phyloP scores from a whole-genome alignment of 1,140 invertebrate genomes.

The Calliphora vicina region DNA sequence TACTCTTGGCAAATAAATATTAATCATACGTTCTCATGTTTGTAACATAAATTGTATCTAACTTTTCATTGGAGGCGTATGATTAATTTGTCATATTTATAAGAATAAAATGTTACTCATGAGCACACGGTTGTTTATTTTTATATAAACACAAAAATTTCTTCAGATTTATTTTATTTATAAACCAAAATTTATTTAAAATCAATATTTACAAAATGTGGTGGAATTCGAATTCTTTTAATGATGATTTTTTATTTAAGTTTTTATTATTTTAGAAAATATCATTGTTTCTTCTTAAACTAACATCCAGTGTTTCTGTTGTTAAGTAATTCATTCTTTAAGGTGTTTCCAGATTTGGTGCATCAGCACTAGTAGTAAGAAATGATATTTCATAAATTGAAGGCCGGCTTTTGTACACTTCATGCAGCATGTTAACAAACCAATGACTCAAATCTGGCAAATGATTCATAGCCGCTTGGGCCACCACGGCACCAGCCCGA shows the following conservation, averaged over 20 bases:
- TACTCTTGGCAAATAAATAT: background rate
- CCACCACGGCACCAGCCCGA: conserved; percentile 55
- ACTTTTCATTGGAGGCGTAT: background rate
- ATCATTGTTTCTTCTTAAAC: background rate
- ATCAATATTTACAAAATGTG: too few relatives aligned
- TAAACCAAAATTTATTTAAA: too few relatives aligned
- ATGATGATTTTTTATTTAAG: too few relatives aligned
- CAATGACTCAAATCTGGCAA: conserved; percentile 55
- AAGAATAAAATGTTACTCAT: too few relatives aligned
- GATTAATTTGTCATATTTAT: background rate
- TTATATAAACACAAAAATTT: too few relatives aligned
- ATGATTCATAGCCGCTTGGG: conserved; percentile 51
- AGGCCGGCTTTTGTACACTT: conserved; percentile 56
- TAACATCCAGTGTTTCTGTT: background rate
- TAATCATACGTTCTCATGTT: background rate
- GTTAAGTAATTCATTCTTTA: too few relatives aligned
- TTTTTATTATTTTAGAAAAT: too few relatives aligned
- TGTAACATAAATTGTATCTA: too few relatives aligned
- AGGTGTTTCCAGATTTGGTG: background rate
- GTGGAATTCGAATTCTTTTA: too few relatives aligned
- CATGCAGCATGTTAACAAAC: conserved; percentile 57
- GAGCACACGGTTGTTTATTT: too few relatives aligned
- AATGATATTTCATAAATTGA: conserved; percentile 56
- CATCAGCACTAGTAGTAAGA: background rate
- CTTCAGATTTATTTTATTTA: too few relatives aligned